A percentile compares a stretch with the other conserved stretches of the same genome.
These are phyloP conservation scores for Ichneumoninae sp. DNA, from an alignment of 2,888 invertebrate species.

Conservation along the genomic window DNA sequence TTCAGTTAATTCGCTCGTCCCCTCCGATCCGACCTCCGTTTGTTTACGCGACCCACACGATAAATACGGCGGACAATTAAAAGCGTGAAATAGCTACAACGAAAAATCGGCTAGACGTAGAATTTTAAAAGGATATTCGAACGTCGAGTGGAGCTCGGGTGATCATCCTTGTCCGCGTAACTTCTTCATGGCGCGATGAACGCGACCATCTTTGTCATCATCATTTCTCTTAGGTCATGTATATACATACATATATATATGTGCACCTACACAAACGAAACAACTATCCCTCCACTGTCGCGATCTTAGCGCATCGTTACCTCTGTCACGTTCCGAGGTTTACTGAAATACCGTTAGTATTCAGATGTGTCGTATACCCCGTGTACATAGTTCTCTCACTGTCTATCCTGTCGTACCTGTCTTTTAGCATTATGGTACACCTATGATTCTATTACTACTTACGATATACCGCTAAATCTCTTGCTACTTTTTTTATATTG, in stretches of 20 bases:
- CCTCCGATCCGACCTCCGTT: neutral
- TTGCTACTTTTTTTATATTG: neutral
- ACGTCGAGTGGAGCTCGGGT: neutral
- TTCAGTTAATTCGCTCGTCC: neutral
- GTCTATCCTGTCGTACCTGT: slow-evolving; percentile 71
- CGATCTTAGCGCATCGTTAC: slow-evolving; percentile 50
- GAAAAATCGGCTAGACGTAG: neutral
- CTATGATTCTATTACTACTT: neutral
- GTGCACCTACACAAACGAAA: slow-evolving; percentile 14
- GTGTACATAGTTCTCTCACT: slow-evolving; percentile 74
- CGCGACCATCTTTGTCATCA: slow-evolving; percentile 67
- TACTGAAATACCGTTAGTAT: slow-evolving; percentile 72
- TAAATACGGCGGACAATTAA: neutral
- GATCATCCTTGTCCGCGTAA: slow-evolving; percentile 22
- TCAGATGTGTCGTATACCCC: slow-evolving; percentile 73
- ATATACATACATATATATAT: neutral
- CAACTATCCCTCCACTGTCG: slow-evolving; percentile 42
- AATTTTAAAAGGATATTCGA: neutral
- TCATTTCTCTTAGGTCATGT: slow-evolving; percentile 58
- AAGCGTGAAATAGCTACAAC: neutral
- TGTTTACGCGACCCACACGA: neutral
- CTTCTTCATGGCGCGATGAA: slow-evolving; percentile 68
- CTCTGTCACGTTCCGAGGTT: slow-evolving; percentile 55
- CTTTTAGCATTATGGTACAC: slow-evolving; percentile 55
- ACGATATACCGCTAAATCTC: neutral